phyloP scores from a whole-genome alignment of 2,888 invertebrate species.

The Dione juno region DNA sequence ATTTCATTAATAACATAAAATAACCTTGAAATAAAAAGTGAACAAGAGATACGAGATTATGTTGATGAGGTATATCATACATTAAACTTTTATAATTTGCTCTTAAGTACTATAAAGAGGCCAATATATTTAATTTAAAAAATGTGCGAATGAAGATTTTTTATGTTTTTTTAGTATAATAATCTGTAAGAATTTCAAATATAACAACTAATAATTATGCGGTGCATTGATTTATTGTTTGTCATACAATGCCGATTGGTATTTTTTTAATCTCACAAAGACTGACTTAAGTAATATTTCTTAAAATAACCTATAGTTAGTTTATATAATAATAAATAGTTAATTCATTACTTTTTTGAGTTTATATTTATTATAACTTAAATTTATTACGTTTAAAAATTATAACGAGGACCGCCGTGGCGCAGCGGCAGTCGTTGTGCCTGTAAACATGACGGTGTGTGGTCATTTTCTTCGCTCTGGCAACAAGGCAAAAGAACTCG shows the following conservation, averaged over 20 bases:
- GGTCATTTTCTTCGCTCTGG: too few relatives aligned
- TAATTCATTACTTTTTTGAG: too few relatives aligned
- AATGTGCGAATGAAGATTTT: neutral
- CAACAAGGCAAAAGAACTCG: too few relatives aligned
- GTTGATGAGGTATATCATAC: constrained; percentile 6
- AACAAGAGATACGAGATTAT: neutral
- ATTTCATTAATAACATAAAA: constrained; percentile 18
- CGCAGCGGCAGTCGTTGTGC: too few relatives aligned
- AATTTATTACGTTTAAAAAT: too few relatives aligned
- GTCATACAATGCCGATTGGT: neutral
- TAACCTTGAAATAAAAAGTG: neutral
- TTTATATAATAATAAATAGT: too few relatives aligned
- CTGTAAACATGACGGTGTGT: too few relatives aligned
- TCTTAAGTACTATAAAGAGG: neutral
- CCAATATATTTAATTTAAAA: neutral
- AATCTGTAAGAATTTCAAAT: too few relatives aligned
- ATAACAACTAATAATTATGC: neutral
- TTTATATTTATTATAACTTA: too few relatives aligned
- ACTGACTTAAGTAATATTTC: neutral
- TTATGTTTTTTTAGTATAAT: neutral
- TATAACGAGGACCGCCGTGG: too few relatives aligned
- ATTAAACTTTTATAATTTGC: constrained; percentile 1
- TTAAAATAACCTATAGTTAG: too few relatives aligned
- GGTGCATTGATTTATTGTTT: neutral
- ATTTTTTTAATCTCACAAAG: neutral